Conservation (phyloP, 2,797 vertebrate species). For the Epinephelus malabaricus region DNA sequence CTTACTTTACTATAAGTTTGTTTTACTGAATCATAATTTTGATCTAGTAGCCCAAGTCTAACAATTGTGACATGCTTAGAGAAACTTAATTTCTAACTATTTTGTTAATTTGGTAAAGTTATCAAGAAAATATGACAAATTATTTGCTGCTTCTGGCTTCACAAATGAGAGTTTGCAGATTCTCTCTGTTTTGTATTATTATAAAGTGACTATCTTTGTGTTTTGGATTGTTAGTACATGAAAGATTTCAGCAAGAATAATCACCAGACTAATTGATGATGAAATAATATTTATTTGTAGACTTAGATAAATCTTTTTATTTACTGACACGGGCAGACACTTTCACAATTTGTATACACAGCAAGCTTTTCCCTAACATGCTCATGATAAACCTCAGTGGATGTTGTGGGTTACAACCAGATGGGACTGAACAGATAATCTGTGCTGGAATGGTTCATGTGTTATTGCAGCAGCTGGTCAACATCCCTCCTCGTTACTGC, state of each 20-base stretch:
- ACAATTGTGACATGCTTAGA: neutral
- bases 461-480: slow-evolving; percentile 64
- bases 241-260: neutral
- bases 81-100: neutral
- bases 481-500: slow-evolving; percentile 80
- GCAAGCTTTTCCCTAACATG: neutral
- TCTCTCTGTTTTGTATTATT: neutral
- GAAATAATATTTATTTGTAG: neutral
- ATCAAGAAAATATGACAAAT: neutral
- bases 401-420: neutral
- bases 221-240: neutral
- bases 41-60: neutral
- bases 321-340: slow-evolving; percentile 7
- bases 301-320: neutral
- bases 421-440: neutral
- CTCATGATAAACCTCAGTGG: neutral
- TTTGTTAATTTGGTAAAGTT: no score
- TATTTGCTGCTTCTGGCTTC: neutral
- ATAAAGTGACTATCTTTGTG: neutral
- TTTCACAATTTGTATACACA: neutral
- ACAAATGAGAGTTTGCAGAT: neutral
- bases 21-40: neutral
- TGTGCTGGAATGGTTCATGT: neutral
- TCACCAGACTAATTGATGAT: neutral
- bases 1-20: no score